Percentiles rank a stretch among this genome's conserved stretches.
phyloP scores from a whole-genome alignment of 1,140 invertebrate genomes.

The Goniozus legneri region DNA sequence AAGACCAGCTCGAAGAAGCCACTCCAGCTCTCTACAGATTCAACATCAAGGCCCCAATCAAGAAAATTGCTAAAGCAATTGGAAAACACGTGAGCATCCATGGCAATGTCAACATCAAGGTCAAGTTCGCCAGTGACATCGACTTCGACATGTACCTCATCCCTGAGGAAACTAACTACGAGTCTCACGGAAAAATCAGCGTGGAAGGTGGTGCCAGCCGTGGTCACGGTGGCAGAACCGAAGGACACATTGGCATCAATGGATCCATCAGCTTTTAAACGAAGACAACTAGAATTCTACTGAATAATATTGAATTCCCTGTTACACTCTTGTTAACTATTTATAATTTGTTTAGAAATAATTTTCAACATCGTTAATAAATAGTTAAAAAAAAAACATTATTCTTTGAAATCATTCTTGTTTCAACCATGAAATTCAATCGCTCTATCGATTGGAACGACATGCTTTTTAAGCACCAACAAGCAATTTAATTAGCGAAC shows the following conservation, averaged over 20 bases:
- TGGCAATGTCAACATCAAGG: background rate
- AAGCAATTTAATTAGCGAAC: no score
- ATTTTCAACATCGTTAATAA: no score
- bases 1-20: background rate
- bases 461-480: no score
- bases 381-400: no score
- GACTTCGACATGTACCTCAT: background rate
- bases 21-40: background rate
- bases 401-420: no score
- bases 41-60: background rate
- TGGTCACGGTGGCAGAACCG: slow-evolving; percentile 1
- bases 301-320: no score
- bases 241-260: background rate
- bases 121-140: no score
- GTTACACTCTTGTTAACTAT: no score
- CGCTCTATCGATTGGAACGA: no score
- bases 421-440: no score
- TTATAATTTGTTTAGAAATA: no score
- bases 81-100: background rate
- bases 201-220: background rate
- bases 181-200: background rate
- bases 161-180: background rate
- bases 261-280: background rate
- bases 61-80: background rate
- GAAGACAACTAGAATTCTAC: no score